Base-by-base conservation (phyloP, 2,113 vertebrate genomes). In the Arothron firmamentum region DNA sequence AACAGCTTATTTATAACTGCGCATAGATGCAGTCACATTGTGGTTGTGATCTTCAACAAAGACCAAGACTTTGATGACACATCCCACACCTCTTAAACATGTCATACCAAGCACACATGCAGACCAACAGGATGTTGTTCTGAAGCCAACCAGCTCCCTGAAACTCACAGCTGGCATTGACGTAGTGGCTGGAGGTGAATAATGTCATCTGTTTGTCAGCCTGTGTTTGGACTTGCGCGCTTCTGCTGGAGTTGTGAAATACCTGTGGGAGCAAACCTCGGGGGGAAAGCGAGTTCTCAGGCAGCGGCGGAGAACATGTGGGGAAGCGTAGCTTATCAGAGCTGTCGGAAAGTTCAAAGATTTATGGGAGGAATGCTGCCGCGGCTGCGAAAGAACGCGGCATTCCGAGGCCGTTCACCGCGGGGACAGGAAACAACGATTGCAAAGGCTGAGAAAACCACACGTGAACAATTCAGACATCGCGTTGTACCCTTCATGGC, bases 151-250 rank as follows among this genome's bases (percentile, higher is more conserved):
- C 56, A 63, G 53, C 58, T 70, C 21, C 64, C 65, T 63, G 73
- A 81, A 83, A 70, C 67, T 38, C 23, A 8, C 59, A 48, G 20
- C 42, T 51, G 56, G 23, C 46, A 70, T 45, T 83, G 83, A 84
- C 80, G 66, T 65, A 49, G 51, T 63, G 69, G 79, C 52, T 70
- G 67, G 49, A 61, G 59, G 66, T 73, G 52, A 71, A 83, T 77
- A 85, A 89, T 78, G 67, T 78, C 81, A 80, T 65, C 60, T 31
- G 19, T 72, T 75, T 53, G 62, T 54, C 58, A 73, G 78, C 68
- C 59, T 84, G 25, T 88, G 90, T 86, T 86, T 74, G 70, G 78
- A 86, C 91, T 85, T 31, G 90, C 77, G 73, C 16, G 1, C 15
- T 66, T 49, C 49, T 59, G 61, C 53, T 49, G 38, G 7, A 19